phyloP scores from a whole-genome alignment of 35 echinoderm and acorn worm species.

The Eucidaris tribuloides region DNA sequence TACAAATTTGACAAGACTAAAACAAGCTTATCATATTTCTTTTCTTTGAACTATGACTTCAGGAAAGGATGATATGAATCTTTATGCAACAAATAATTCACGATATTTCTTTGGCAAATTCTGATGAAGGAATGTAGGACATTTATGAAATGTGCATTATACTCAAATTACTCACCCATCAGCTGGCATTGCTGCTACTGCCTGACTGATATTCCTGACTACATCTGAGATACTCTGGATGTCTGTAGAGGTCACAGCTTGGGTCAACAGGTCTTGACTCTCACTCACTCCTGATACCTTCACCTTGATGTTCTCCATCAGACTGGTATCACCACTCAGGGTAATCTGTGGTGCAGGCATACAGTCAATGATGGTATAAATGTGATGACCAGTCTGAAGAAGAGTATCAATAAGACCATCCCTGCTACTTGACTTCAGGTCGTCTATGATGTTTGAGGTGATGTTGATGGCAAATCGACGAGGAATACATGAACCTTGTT shows the following conservation, averaged over 20 bases:
- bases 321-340: neutral
- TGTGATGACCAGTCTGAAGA: slow-evolving; percentile 34
- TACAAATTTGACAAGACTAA: too few species aligned
- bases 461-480: slow-evolving; percentile 39
- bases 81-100: too few species aligned
- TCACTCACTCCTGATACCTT: neutral
- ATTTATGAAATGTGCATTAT: too few species aligned
- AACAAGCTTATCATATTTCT: too few species aligned
- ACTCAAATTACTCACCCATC: neutral
- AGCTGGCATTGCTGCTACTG: neutral
- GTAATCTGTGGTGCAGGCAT: neutral
- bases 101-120: too few species aligned
- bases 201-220: neutral
- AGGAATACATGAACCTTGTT: slow-evolving; percentile 23
- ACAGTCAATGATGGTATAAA: slow-evolving; percentile 28
- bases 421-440: neutral
- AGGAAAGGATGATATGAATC: too few species aligned
- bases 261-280: neutral
- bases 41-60: too few species aligned
- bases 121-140: too few species aligned
- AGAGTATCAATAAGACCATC: neutral
- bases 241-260: neutral
- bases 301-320: neutral
- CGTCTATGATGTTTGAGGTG: neutral
- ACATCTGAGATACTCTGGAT: neutral